phyloP scores from a whole-genome alignment of 2,797 vertebrate genomes.

The Syngnathus rostellatus region DNA sequence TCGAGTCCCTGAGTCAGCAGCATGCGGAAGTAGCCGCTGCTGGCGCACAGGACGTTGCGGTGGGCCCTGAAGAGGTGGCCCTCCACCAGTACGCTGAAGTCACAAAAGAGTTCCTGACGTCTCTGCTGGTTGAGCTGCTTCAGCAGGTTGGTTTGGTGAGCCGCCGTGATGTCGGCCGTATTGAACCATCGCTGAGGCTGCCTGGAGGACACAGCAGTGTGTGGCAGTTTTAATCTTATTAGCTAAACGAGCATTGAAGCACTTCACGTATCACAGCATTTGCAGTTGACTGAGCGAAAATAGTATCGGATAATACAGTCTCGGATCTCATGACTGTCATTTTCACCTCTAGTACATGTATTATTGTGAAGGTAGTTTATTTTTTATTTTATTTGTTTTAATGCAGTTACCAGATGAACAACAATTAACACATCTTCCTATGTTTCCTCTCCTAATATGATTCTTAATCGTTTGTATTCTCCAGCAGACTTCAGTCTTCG shows the following conservation, averaged over 20 bases:
- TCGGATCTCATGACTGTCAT: neutral
- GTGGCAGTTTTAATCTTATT: neutral
- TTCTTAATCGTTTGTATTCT: too few species aligned
- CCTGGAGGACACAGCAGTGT: slow-evolving; percentile 52
- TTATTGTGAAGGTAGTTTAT: too few species aligned
- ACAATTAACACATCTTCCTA: too few species aligned
- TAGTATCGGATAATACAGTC: neutral
- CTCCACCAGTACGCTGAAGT: slow-evolving; percentile 90
- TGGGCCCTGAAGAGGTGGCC: slow-evolving; percentile 92
- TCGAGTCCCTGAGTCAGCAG: slow-evolving; percentile 80
- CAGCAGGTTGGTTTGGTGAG: slow-evolving; percentile 85
- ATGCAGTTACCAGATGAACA: too few species aligned
- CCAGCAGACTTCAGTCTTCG: too few species aligned
- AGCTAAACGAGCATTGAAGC: neutral
- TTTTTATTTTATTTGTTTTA: neutral
- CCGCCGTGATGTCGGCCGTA: slow-evolving; percentile 83
- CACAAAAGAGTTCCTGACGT: slow-evolving; percentile 88
- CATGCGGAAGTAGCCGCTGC: slow-evolving; percentile 98
- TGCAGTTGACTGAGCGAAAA: neutral
- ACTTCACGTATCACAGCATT: neutral
- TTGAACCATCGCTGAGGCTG: slow-evolving; percentile 70
- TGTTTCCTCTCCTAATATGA: too few species aligned
- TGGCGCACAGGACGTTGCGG: slow-evolving; percentile 89
- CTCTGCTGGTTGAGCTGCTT: slow-evolving; percentile 92
- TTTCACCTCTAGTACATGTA: neutral